A percentile compares a stretch with the other conserved stretches of the same genome.
These are phyloP conservation scores for Phrynosoma blainvillii DNA, from an alignment of 2,113 vertebrate species.

Conservation along the genomic window DNA sequence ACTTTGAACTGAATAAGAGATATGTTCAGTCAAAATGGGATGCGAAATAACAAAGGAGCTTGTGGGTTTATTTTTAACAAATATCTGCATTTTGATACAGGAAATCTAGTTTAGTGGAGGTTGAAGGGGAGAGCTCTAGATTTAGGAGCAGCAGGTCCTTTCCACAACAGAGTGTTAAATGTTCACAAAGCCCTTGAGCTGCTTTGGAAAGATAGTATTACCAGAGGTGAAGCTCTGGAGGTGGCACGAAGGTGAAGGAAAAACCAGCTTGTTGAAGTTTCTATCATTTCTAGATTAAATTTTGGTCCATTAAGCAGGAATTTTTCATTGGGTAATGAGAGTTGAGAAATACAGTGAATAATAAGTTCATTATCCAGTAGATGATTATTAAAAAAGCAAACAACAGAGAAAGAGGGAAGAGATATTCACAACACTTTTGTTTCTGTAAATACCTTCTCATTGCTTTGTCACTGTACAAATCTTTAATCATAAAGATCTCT, in stretches of 20 bases:
- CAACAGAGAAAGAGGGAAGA: not conserved
- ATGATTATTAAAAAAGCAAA: not conserved
- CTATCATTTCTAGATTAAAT: slow-evolving; percentile 23
- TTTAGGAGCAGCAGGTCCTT: not conserved
- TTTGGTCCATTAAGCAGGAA: slow-evolving; percentile 25
- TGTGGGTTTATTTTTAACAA: no score
- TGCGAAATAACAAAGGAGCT: no score
- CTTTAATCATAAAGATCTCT: not conserved
- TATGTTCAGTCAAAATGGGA: no score
- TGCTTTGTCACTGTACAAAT: slow-evolving; percentile 10
- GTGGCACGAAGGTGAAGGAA: not conserved
- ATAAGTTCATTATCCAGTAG: slow-evolving; percentile 19
- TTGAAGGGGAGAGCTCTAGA: not conserved
- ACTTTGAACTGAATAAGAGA: no score
- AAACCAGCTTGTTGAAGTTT: not conserved
- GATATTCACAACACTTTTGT: slow-evolving; percentile 15
- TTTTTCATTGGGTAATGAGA: slow-evolving; percentile 48
- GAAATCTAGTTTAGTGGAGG: no score
- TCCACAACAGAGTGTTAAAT: not conserved
- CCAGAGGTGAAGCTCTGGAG: not conserved
- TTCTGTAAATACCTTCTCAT: not conserved
- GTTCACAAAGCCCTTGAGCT: not conserved
- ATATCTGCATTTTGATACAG: no score
- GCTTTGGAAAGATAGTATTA: not conserved
- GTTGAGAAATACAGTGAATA: slow-evolving; percentile 18